phyloP scores from a whole-genome alignment of 2,888 invertebrate genomes.

The Luperina testacea region DNA sequence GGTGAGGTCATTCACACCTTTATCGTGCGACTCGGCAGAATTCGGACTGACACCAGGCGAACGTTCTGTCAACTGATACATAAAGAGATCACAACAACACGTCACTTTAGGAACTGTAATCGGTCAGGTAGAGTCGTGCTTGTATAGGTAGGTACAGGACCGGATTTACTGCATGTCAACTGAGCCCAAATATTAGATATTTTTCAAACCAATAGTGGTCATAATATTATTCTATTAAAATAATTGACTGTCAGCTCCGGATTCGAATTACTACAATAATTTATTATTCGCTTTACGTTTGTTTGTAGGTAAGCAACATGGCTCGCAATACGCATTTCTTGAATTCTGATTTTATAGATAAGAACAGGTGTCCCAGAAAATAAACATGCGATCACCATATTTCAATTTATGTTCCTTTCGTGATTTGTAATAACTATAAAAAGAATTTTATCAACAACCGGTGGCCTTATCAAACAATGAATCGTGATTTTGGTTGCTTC shows the following conservation, averaged over 20 bases:
- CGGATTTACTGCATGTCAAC: slow-evolving; percentile 13
- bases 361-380: slow-evolving; percentile 48
- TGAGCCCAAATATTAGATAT: background rate
- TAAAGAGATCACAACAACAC: slow-evolving; percentile 62
- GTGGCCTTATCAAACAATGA: slow-evolving; percentile 78
- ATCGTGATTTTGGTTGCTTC: slow-evolving; percentile 65
- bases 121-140: slow-evolving; percentile 53
- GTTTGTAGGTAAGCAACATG: slow-evolving; percentile 38
- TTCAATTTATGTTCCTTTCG: slow-evolving; percentile 39
- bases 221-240: background rate
- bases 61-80: slow-evolving; percentile 51
- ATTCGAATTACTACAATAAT: slow-evolving; percentile 21
- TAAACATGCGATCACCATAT: slow-evolving; percentile 46
- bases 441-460: slow-evolving; percentile 64
- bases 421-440: slow-evolving; percentile 59
- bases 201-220: slow-evolving; percentile 27
- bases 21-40: slow-evolving; percentile 78
- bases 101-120: slow-evolving; percentile 57
- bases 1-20: slow-evolving; percentile 82
- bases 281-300: slow-evolving; percentile 32
- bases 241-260: background rate
- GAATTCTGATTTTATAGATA: slow-evolving; percentile 41
- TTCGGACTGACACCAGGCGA: slow-evolving; percentile 66
- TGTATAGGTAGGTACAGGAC: background rate
- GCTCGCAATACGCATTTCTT: slow-evolving; percentile 36